These are phyloP conservation scores for Saguinus oedipus DNA, from an alignment of 2,797 vertebrate genomes.

Conservation along the genomic window DNA sequence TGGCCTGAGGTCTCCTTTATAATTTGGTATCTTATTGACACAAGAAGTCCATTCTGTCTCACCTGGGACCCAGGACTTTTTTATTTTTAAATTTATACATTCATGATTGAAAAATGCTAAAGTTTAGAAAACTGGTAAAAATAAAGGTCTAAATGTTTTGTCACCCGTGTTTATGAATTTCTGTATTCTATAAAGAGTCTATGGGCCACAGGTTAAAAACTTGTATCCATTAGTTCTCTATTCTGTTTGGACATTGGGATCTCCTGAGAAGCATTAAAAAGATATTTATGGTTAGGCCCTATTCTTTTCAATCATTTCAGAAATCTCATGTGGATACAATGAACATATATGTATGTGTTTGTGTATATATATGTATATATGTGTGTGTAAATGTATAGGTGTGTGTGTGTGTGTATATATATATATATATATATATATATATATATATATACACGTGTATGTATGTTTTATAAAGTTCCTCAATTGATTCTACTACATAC, in stretches of 20 bases:
- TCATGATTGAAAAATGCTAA: neutral
- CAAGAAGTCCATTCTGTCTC: neutral
- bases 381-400: accelerated
- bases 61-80: neutral
- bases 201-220: neutral
- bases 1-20: neutral
- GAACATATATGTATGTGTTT: neutral
- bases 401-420: neutral
- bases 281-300: neutral
- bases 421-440: neutral
- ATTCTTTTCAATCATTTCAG: neutral
- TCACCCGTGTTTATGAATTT: neutral
- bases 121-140: neutral
- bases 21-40: neutral
- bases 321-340: neutral
- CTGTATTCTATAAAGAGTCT: neutral
- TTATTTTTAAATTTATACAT: neutral
- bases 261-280: neutral
- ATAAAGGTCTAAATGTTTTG: neutral
- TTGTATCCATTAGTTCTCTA: neutral
- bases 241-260: neutral
- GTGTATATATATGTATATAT: neutral
- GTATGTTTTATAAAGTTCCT: neutral
- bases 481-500: neutral
- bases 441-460: too few species aligned